These are phyloP conservation scores for Rhyacophila brunnea DNA, from an alignment of 1,140 invertebrate genomes.

Conservation along the genomic window DNA sequence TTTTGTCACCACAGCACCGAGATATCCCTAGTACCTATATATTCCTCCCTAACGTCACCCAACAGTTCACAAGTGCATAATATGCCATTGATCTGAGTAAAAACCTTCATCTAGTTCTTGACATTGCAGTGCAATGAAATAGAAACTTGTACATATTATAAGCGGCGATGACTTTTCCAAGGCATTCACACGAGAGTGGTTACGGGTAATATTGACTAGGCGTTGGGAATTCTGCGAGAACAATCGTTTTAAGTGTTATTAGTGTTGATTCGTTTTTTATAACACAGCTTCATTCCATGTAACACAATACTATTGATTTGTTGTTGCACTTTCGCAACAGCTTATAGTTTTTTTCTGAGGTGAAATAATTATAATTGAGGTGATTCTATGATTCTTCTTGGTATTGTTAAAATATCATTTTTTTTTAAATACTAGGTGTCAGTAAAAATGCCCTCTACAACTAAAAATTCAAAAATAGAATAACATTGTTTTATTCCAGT, in stretches of 20 bases:
- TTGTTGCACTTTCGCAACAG: conserved; percentile 11
- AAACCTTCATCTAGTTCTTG: conserved; percentile 24
- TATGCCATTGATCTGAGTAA: neutral
- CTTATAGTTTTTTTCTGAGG: neutral
- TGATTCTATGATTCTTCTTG: no score
- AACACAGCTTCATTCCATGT: conserved; percentile 2
- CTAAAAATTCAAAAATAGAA: no score
- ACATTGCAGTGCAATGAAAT: conserved; percentile 30
- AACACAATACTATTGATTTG: neutral
- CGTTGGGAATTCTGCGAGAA: conserved; percentile 23
- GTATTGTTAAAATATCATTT: no score
- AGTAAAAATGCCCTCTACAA: no score
- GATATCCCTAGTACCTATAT: no score
- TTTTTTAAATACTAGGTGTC: no score
- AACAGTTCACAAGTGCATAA: no score
- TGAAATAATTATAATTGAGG: no score
- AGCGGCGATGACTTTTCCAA: conserved; percentile 25
- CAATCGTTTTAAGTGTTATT: conserved; percentile 13
- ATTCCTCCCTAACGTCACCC: no score
- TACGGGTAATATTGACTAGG: conserved; percentile 7
- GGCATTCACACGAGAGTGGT: conserved; percentile 4
- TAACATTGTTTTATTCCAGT: no score
- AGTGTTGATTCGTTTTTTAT: conserved; percentile 3
- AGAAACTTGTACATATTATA: conserved; percentile 21
- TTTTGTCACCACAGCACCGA: no score